These are phyloP conservation scores for Trachythela sp. DNA, from an alignment of 64 coral and sea anemone species.

Conservation along the genomic window DNA sequence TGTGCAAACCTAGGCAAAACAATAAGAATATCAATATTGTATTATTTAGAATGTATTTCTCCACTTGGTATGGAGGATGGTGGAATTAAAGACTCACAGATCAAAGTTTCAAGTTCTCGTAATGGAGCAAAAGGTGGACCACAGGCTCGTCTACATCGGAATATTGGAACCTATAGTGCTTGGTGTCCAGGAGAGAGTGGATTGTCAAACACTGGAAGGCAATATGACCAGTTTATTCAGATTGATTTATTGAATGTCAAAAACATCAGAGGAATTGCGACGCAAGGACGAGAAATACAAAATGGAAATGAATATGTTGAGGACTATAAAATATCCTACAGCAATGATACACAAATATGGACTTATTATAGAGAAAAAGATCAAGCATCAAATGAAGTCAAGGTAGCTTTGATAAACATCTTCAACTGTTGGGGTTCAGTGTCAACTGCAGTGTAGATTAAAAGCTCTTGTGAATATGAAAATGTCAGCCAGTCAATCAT, in stretches of 20 bases:
- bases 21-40: no score
- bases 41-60: not conserved
- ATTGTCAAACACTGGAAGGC: not conserved
- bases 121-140: not conserved
- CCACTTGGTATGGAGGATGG: not conserved
- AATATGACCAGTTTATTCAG: not conserved
- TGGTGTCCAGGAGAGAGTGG: not conserved
- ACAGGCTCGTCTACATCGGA: not conserved
- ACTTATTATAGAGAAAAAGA: not conserved
- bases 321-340: not conserved
- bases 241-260: not conserved
- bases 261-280: not conserved
- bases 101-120: not conserved
- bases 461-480: no score
- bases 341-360: not conserved
- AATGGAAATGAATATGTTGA: not conserved
- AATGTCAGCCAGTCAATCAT: no score
- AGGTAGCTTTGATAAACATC: no score
- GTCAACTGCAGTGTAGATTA: no score
- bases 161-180: not conserved
- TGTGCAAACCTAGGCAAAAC: no score
- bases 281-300: not conserved
- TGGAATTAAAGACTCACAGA: not conserved
- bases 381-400: not conserved
- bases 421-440: no score